Conservation (phyloP, 2,888 invertebrate genomes). For the Protophormia terraenovae region DNA sequence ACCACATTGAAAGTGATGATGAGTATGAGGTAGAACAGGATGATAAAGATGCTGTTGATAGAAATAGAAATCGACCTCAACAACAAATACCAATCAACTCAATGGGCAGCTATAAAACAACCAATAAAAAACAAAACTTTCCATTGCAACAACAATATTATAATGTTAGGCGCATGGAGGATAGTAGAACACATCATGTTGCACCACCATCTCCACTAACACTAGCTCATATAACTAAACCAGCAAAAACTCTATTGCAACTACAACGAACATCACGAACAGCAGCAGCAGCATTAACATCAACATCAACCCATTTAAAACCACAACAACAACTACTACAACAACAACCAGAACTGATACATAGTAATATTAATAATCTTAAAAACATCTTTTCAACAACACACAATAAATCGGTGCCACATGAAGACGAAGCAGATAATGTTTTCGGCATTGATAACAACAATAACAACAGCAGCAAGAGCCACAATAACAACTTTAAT, state of each 20-base stretch:
- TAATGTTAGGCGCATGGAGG: constrained; percentile 26
- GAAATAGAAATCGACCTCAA: constrained; percentile 12
- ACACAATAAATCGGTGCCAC: constrained; percentile 45
- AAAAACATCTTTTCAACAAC: constrained; percentile 45
- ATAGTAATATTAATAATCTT: constrained; percentile 54
- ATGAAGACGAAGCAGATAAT: constrained; percentile 43
- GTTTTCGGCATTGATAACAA: constrained; percentile 65
- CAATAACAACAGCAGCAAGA: too few species aligned
- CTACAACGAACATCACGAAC: constrained; percentile 65
- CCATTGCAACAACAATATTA: constrained; percentile 48
- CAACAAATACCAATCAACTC: constrained; percentile 6
- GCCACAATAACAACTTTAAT: too few species aligned
- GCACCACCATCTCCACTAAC: constrained; percentile 54
- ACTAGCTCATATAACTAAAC: constrained; percentile 43
- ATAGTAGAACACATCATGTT: constrained; percentile 51
- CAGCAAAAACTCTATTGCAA: constrained; percentile 75
- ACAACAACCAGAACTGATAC: constrained; percentile 68
- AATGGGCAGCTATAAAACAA: constrained; percentile 14
- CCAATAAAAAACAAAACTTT: constrained; percentile 49
- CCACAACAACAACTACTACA: too few species aligned
- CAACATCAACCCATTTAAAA: constrained; percentile 45
- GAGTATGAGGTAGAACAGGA: constrained; percentile 28
- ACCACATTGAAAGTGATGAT: constrained; percentile 36
- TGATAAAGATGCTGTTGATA: constrained; percentile 23
- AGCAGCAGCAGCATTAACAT: constrained; percentile 69